A percentile compares a stretch with the other conserved stretches of the same genome.
phyloP scores from a whole-genome alignment of 1,140 invertebrate species.

The Dendrolimus punctatus region DNA sequence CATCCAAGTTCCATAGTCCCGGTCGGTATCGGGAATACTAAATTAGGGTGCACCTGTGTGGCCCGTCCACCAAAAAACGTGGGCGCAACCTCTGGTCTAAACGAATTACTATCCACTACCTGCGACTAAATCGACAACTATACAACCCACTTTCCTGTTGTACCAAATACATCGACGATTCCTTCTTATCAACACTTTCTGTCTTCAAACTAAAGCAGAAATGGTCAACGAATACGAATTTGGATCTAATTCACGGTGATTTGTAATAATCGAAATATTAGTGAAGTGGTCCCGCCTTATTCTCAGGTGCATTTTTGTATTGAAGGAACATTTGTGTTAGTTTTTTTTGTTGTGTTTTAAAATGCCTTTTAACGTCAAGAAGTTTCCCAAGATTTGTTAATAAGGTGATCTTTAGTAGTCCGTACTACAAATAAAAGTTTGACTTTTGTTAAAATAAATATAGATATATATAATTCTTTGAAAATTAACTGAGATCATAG shows the following conservation, averaged over 20 bases:
- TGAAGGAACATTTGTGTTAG: conserved; percentile 52
- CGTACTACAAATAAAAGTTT: conserved; percentile 7
- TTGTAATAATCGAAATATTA: conserved; percentile 64
- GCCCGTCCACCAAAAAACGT: conserved; percentile 54
- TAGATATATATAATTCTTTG: too few relatives aligned
- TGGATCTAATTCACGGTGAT: conserved; percentile 25
- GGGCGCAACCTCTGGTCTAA: conserved; percentile 61
- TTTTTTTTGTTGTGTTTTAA: conserved; percentile 60
- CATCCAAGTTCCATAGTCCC: conserved; percentile 30
- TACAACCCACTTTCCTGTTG: conserved; percentile 2
- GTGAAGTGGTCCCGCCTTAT: conserved; percentile 67
- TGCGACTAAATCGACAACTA: conserved; percentile 32
- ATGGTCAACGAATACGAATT: conserved; percentile 15
- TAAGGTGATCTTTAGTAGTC: conserved; percentile 49
- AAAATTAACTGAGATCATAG: too few relatives aligned
- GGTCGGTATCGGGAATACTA: conserved; percentile 57
- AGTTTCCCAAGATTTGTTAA: conserved; percentile 63
- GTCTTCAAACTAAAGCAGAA: conserved; percentile 4
- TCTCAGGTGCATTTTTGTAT: conserved; percentile 71
- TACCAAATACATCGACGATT: conserved; percentile 22
- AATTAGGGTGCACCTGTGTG: conserved; percentile 68
- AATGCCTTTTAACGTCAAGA: conserved; percentile 58
- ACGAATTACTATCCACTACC: conserved; percentile 68
- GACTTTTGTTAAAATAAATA: too few relatives aligned
- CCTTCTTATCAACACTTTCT: neutral